These are phyloP conservation scores for Hirundo rustica DNA, from an alignment of 2,797 vertebrate genomes.

Conservation along the genomic window DNA sequence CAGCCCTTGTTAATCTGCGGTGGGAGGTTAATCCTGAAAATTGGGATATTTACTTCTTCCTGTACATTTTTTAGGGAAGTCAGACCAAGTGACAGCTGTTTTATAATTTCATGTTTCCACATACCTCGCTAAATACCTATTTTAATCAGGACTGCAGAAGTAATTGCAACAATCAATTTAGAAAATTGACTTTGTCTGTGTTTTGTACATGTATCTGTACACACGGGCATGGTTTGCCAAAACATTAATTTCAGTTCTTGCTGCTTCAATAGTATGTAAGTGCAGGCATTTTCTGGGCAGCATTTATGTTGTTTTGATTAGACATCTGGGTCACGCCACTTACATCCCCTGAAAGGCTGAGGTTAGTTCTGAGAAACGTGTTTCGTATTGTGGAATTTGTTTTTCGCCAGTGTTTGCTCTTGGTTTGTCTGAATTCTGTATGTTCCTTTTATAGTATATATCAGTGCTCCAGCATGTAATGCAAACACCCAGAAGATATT, in stretches of 20 bases:
- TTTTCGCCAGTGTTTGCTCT: neutral
- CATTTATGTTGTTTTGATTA: neutral
- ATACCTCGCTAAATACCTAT: neutral
- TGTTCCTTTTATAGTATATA: neutral
- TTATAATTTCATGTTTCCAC: neutral
- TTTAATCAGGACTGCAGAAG: neutral
- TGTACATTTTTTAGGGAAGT: neutral
- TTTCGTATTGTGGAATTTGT: neutral
- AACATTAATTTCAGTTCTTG: neutral
- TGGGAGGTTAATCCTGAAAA: neutral
- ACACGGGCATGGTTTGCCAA: neutral
- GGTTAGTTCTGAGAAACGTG: neutral
- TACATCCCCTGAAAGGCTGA: neutral
- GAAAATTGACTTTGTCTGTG: constrained; percentile 16
- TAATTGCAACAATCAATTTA: neutral
- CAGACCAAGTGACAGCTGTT: neutral
- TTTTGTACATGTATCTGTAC: neutral
- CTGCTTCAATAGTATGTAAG: neutral
- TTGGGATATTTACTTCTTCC: neutral
- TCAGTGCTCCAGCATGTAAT: neutral
- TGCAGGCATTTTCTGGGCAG: neutral
- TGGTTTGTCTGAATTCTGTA: neutral
- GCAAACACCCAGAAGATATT: neutral
- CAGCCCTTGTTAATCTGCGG: neutral
- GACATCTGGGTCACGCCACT: neutral